Evolutionary conservation across 2,113 vertebrate genomes (phyloP).

Genomic region (Butastur rufipennis): DNA sequence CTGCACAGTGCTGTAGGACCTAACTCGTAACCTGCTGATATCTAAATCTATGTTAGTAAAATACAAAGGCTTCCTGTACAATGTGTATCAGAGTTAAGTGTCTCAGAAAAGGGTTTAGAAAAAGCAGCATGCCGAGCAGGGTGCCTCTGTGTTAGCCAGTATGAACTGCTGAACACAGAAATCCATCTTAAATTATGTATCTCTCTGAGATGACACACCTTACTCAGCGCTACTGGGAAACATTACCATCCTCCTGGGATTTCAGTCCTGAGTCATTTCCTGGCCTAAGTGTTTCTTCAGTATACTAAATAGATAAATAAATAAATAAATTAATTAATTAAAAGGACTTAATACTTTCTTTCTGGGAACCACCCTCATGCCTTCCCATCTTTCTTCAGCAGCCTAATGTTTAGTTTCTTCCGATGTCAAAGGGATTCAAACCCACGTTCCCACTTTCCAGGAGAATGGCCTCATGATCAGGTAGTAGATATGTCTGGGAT

Average conservation of each 20-base stretch:
- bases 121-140: neutral
- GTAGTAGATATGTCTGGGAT: neutral
- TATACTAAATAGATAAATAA: neutral
- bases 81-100: neutral
- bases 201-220: neutral
- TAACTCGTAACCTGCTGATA: neutral
- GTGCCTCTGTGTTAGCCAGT: neutral
- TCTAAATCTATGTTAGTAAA: neutral
- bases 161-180: conserved; percentile 14
- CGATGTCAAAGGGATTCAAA: neutral
- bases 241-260: neutral
- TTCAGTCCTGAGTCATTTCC: neutral
- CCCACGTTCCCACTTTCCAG: neutral
- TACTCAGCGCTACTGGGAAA: conserved; percentile 3
- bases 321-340: neutral
- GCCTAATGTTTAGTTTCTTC: neutral
- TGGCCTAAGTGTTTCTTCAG: neutral
- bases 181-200: neutral
- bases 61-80: neutral
- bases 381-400: neutral
- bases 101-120: neutral
- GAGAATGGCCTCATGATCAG: neutral
- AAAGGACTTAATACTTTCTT: neutral
- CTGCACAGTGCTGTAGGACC: neutral
- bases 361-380: neutral